Conservation (phyloP, 1,140 invertebrate genomes). For the Drosophila athabasca region DNA sequence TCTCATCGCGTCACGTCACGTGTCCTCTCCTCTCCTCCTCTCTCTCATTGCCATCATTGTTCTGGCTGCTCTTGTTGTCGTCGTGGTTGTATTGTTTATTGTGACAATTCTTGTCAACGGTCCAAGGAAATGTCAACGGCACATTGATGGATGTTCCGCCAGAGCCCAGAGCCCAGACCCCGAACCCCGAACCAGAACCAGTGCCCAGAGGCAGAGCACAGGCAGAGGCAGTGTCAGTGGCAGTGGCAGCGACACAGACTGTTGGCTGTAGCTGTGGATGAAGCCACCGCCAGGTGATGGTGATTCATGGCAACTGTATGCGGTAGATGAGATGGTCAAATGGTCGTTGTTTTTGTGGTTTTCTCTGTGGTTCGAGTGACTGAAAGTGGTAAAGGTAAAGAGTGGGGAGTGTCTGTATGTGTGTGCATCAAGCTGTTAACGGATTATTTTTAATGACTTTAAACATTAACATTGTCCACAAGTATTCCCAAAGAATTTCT, state of each 20-base stretch:
- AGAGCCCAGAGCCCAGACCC: constrained; percentile 29
- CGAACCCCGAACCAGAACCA: constrained; percentile 2
- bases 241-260: not conserved
- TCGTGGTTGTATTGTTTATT: constrained; percentile 80
- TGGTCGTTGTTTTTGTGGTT: constrained; percentile 51
- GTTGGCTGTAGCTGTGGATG: constrained; percentile 12
- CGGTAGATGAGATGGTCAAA: constrained; percentile 72
- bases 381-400: not conserved
- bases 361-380: constrained; percentile 35
- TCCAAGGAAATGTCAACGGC: constrained; percentile 79
- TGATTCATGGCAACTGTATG: constrained; percentile 80
- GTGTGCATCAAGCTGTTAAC: constrained; percentile 37
- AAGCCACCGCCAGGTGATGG: constrained; percentile 70
- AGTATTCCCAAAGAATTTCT: constrained; percentile 6
- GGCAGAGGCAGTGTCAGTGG: constrained; percentile 1
- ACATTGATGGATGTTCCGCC: constrained; percentile 79
- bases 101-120: constrained; percentile 80
- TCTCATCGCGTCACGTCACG: constrained; percentile 58
- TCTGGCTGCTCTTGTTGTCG: constrained; percentile 44
- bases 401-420: not conserved
- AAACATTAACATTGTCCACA: constrained; percentile 42
- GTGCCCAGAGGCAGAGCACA: constrained; percentile 28
- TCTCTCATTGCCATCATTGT: constrained; percentile 47
- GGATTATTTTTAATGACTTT: constrained; percentile 59
- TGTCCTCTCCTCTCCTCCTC: constrained; percentile 55